Percentiles rank a stretch among this genome's conserved stretches.
phyloP scores from a whole-genome alignment of 2,888 invertebrate genomes.

The Eucera pruinosa region DNA sequence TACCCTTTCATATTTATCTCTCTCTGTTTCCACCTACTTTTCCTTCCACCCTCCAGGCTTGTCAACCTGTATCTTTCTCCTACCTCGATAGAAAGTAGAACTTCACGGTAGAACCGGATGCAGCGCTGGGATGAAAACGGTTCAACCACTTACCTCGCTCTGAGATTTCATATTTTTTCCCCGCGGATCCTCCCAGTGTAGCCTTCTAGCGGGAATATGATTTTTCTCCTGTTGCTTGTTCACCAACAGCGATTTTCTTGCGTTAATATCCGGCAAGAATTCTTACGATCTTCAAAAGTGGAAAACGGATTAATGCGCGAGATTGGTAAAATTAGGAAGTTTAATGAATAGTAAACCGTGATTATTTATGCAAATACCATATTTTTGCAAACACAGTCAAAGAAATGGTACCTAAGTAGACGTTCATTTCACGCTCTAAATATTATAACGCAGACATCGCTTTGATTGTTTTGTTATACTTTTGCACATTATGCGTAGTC shows the following conservation, averaged over 20 bases:
- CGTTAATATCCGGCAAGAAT: neutral
- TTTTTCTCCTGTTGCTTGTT: conserved; percentile 21
- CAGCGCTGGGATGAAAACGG: conserved; percentile 26
- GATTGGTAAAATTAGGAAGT: neutral
- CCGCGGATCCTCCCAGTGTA: neutral
- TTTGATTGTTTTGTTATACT: too few relatives aligned
- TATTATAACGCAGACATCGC: too few relatives aligned
- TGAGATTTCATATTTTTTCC: conserved; percentile 42
- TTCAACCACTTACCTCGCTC: conserved; percentile 44
- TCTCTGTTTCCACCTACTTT: conserved; percentile 14
- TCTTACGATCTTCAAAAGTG: neutral
- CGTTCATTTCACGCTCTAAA: too few relatives aligned
- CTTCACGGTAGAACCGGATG: conserved; percentile 18
- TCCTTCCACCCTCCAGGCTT: conserved; percentile 1
- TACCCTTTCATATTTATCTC: neutral
- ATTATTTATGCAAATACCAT: too few relatives aligned
- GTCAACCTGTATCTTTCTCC: conserved; percentile 17
- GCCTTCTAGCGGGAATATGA: conserved; percentile 5
- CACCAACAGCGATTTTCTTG: neutral
- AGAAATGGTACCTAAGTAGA: too few relatives aligned
- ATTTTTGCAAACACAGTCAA: too few relatives aligned
- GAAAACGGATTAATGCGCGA: neutral
- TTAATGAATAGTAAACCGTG: neutral
- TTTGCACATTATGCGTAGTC: too few relatives aligned
- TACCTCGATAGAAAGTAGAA: conserved; percentile 31